Conservation (phyloP, 2,797 vertebrate species). For the Anguilla obscura region DNA sequence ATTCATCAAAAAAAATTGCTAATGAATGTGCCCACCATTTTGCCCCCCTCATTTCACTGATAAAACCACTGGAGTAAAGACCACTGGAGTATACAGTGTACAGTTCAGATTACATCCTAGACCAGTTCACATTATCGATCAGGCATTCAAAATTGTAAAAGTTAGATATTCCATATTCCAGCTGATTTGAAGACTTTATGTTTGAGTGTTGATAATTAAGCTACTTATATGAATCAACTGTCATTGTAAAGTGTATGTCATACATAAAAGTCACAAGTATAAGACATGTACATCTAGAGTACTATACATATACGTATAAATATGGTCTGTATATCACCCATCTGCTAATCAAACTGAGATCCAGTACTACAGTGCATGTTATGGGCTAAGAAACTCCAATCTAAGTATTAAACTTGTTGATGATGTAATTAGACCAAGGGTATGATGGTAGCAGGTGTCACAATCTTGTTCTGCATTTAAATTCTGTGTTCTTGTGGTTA, state of each 20-base stretch:
- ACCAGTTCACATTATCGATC: background rate
- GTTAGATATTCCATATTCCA: too few relatives aligned
- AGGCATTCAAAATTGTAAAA: constrained; percentile 3
- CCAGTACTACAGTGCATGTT: background rate
- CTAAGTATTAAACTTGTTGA: background rate
- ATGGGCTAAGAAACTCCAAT: background rate
- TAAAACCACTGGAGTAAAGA: background rate
- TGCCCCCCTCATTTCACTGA: background rate
- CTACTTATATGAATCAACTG: constrained; percentile 6
- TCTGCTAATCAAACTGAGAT: background rate
- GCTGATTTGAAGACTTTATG: background rate
- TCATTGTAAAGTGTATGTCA: constrained; percentile 2
- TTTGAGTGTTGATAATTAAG: background rate
- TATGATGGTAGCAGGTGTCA: background rate
- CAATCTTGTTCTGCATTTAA: background rate
- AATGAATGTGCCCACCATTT: background rate
- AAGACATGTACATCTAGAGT: background rate
- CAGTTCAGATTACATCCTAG: background rate
- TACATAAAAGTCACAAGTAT: background rate
- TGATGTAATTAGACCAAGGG: background rate
- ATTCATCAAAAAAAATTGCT: too few relatives aligned
- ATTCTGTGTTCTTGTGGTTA: background rate
- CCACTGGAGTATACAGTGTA: background rate
- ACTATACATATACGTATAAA: background rate
- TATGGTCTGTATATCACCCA: background rate